These are phyloP conservation scores for Ivindomyrus marchei DNA, from an alignment of 2,113 vertebrate species.

Conservation along the genomic window DNA sequence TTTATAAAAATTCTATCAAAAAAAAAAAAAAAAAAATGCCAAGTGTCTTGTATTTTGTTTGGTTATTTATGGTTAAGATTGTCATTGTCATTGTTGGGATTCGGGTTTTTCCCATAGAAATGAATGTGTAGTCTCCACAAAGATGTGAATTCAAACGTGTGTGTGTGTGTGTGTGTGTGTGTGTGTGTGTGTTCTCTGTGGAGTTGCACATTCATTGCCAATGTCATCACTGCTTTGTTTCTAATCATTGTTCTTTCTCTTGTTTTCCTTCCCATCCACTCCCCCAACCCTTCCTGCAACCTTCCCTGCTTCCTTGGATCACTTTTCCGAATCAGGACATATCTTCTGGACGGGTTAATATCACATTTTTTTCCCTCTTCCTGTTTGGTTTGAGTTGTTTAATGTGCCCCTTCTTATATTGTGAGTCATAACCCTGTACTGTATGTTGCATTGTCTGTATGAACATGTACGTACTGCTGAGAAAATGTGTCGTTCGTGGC, in stretches of 20 bases:
- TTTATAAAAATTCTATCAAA: background rate
- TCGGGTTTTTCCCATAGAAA: background rate
- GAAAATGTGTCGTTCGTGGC: background rate
- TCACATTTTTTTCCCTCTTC: constrained; percentile 54
- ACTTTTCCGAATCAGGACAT: constrained; percentile 77
- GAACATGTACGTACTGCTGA: too few relatives aligned
- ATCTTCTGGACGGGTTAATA: constrained; percentile 99
- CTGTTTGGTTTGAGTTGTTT: background rate
- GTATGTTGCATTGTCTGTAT: background rate
- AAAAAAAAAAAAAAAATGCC: background rate
- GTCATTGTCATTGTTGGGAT: background rate
- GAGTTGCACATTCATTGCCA: background rate
- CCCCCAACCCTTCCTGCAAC: constrained; percentile 20
- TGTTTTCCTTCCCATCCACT: constrained; percentile 12
- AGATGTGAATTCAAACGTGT: background rate
- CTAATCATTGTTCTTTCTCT: constrained; percentile 19
- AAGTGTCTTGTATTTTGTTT: background rate
- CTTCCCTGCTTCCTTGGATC: constrained; percentile 52
- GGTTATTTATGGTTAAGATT: background rate
- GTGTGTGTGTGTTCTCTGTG: background rate
- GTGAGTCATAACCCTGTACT: too few relatives aligned
- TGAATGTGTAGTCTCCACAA: background rate
- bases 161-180: background rate
- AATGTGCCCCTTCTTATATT: background rate
- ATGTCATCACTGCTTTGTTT: background rate